Conservation (phyloP, 2,797 vertebrate genomes). For the Cuculus canorus region DNA sequence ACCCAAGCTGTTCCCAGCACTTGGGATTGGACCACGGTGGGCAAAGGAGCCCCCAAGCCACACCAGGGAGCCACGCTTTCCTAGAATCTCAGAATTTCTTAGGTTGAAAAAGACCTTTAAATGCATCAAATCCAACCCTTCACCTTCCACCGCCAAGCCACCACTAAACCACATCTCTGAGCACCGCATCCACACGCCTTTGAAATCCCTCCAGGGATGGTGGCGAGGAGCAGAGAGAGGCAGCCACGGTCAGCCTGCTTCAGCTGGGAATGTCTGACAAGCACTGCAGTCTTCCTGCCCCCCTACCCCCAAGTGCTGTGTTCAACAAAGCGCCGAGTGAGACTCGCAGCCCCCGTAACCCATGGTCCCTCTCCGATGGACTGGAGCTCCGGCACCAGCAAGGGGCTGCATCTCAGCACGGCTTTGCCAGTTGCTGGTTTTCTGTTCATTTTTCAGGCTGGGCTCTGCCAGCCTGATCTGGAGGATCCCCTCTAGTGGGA, state of each 20-base stretch:
- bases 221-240: not conserved
- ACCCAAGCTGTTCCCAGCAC: not conserved
- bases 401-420: not conserved
- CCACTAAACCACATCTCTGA: too few species aligned
- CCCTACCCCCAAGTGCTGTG: fast-evolving
- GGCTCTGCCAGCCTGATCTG: conserved; percentile 17
- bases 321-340: not conserved
- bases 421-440: not conserved
- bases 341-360: fast-evolving
- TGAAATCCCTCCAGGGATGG: too few species aligned
- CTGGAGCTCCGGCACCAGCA: not conserved
- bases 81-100: not conserved
- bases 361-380: not conserved
- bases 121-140: too few species aligned
- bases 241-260: not conserved
- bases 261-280: fast-evolving
- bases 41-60: not conserved
- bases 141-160: too few species aligned
- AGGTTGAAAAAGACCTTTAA: too few species aligned
- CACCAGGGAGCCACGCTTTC: not conserved
- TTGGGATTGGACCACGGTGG: not conserved
- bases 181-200: too few species aligned
- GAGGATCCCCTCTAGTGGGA: conserved; percentile 78
- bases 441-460: not conserved
- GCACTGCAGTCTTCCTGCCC: not conserved